phyloP scores from a whole-genome alignment of 2,113 vertebrate species.

The Festucalex cinctus region DNA sequence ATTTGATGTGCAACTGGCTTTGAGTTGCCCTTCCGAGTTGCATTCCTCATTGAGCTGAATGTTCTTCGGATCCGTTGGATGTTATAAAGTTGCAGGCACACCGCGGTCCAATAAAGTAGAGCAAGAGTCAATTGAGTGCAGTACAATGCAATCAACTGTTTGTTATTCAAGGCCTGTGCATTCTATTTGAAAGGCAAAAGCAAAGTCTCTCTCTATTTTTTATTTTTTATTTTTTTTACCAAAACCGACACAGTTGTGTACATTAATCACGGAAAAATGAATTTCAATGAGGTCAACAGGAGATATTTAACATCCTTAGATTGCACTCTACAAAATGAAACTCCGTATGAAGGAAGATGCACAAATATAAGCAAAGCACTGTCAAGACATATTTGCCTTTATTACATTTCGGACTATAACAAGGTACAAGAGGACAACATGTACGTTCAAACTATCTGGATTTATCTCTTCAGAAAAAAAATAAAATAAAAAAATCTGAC shows the following conservation, averaged over 20 bases:
- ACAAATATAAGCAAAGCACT: background rate
- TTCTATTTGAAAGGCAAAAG: background rate
- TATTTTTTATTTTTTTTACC: conserved; percentile 17
- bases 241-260: background rate
- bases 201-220: background rate
- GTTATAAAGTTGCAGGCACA: background rate
- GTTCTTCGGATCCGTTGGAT: no score
- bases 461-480: background rate
- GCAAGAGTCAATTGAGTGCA: background rate
- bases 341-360: no score
- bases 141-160: background rate
- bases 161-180: background rate
- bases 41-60: no score
- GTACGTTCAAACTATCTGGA: background rate
- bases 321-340: background rate
- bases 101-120: no score
- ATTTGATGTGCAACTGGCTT: no score
- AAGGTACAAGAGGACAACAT: background rate
- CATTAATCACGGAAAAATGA: background rate
- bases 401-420: background rate
- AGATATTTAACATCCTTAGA: background rate
- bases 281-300: background rate
- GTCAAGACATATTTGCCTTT: background rate
- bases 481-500: no score
- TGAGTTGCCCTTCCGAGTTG: no score